Evolutionary conservation across 2,888 invertebrate genomes (phyloP), one percentile per base, ranked within the genome.

Genomic region (Troilus luridus): DNA sequence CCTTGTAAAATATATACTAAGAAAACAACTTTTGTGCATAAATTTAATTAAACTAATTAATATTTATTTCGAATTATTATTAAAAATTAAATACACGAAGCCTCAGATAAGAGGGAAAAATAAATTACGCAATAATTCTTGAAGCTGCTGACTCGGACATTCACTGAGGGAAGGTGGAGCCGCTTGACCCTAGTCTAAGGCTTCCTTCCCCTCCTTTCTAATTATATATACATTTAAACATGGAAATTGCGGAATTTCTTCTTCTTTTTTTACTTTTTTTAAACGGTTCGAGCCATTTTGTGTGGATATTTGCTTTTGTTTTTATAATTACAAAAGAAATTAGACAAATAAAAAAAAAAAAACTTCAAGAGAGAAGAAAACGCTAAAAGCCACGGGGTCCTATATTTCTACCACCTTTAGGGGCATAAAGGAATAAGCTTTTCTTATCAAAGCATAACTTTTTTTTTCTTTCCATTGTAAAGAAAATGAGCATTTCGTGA

Each of bases 161-260:
- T 58, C 21, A 54, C 56, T n/a, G 56, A 56, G 54, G 85, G 21
- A 54, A 56, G 85, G 56, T 54, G 41, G 41, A 56, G 56, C 7
- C 85, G 85, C 21, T 58, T 85, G 85, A 85, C 85, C 85, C 85
- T 58, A 56, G 41, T n/a, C 10, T 85, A 56, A 58, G 85, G 85
- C 56, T 85, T 85, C 85, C n/a, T n/a, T n/a, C 1, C 19, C 21
- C n/a, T 56, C 56, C 56, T 56, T 10, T 21, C n/a, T 56, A 81
- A 85, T 85, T 85, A 85, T 85, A 85, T n/a, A 85, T 85, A 85
- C 56, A 85, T 85, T 56, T 85, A 56, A 56, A 85, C 85, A 85
- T 58, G 56, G 85, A 58, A 58, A 85, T 85, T 56, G 21, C 85
- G 21, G 81, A 56, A 56, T 85, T n/a, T 81, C 21, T 81, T 41